Percentiles rank a stretch among this genome's conserved stretches.
These are phyloP conservation scores for Eupithecia abbreviata DNA, from an alignment of 2,888 invertebrate species.

Conservation along the genomic window DNA sequence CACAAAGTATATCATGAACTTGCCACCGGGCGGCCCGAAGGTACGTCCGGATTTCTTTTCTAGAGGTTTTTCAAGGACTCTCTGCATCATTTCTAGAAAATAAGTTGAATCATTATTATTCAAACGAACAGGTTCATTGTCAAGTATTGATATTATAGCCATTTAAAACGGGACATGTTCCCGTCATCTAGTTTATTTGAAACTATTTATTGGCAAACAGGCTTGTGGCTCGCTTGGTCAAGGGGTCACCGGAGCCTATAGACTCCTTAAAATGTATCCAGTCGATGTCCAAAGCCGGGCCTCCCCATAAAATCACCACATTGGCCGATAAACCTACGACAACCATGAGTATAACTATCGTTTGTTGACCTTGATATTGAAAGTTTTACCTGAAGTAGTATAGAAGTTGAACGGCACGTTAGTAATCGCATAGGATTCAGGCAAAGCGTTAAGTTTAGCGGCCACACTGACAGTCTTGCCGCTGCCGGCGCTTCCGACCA, in stretches of 20 bases:
- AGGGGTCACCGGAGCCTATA: no score
- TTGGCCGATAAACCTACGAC: not conserved
- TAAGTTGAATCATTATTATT: not conserved
- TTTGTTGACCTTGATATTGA: not conserved
- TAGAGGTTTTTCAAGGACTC: constrained; percentile 93
- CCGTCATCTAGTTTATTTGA: not conserved
- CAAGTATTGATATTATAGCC: not conserved
- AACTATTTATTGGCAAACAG: not conserved
- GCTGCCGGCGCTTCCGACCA: constrained; percentile 94
- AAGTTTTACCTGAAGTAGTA: constrained; percentile 89
- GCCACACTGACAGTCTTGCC: constrained; percentile 96
- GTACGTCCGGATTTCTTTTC: constrained; percentile 98
- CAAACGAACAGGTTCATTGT: not conserved
- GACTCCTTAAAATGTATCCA: no score
- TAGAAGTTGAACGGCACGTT: constrained; percentile 98
- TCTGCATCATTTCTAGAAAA: constrained; percentile 91
- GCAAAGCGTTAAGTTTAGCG: constrained; percentile 89
- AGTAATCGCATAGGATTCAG: constrained; percentile 91
- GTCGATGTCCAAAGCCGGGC: no score
- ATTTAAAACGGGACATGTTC: not conserved
- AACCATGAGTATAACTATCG: not conserved
- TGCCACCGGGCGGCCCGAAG: constrained; percentile 96
- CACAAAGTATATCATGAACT: constrained; percentile 95
- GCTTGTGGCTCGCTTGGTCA: not conserved
- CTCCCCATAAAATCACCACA: not conserved